Base-by-base conservation (phyloP, 92 coral and sea anemone species). In the Virgularia gustaviana region DNA sequence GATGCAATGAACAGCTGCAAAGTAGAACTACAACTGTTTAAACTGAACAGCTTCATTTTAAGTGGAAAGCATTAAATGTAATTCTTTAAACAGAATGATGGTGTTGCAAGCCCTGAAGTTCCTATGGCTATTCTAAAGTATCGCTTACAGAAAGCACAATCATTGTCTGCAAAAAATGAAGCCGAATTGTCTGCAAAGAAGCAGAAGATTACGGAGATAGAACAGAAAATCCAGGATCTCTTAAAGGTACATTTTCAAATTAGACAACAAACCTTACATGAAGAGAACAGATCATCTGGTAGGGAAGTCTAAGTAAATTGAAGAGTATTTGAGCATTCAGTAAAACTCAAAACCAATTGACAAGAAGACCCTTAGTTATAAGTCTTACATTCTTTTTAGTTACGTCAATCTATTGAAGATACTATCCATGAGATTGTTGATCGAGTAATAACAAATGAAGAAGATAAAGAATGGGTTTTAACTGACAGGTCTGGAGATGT, bases 21-120 rank as follows among this genome's bases (percentile, higher is more conserved):
- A n/a, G n/a, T n/a, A n/a, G n/a, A n/a, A n/a, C n/a, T n/a, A n/a
- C n/a, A n/a, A n/a, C n/a, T n/a, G n/a, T n/a, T n/a, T n/a, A n/a
- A n/a, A n/a, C n/a, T n/a, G n/a, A n/a, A n/a, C n/a, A n/a, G n/a
- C n/a, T n/a, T n/a, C n/a, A n/a, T n/a, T n/a, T n/a, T 8, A 9
- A 18, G 19, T 49, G 23, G 13, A 11, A 32, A 20, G 9, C 47
- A 65, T 13, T 20, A 18, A 23, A n/a, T 7, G 16, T 45, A 12
- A 11, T 63, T 20, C 12, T 23, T 60, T 34, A 2, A 19, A 0
- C 62, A 92, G 98, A 76, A 71, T 22, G 98, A 92, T 75, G 98
- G 96, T 15, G 85, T 92, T 16, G 92, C 98, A 18, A 85, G 88
- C 1, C 98, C 96, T 15, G 96, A 92, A 65, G 98, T 92, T 15